Conservation (phyloP, 2,797 vertebrate species). For the Pseudochaenichthys georgianus region DNA sequence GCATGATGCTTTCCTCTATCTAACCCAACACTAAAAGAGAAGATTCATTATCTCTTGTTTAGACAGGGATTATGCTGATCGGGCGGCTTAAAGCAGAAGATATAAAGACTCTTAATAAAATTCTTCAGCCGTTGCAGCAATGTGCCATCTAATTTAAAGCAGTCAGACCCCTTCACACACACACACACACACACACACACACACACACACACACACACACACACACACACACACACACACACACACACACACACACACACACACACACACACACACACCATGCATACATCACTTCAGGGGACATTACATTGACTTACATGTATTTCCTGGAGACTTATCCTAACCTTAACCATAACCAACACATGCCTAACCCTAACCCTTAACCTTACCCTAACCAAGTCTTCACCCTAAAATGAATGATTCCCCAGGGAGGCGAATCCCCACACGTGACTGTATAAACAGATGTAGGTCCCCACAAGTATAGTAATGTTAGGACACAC, state of each 20-base stretch:
- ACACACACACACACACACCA: too few species aligned
- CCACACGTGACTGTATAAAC: too few species aligned
- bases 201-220: conserved; percentile 18
- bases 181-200: conserved; percentile 7
- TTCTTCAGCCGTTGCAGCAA: conserved; percentile 78
- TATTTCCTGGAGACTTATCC: too few species aligned
- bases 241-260: conserved; percentile 21
- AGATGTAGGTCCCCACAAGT: too few species aligned
- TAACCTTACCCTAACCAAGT: too few species aligned
- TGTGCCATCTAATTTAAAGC: conserved; percentile 78
- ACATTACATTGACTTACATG: too few species aligned
- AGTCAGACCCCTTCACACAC: conserved; percentile 39
- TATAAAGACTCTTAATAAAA: conserved; percentile 87
- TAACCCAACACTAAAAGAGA: conserved; percentile 68
- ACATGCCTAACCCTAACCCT: too few species aligned
- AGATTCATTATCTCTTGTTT: conserved; percentile 89
- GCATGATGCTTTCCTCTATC: conserved; percentile 70
- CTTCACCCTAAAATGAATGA: too few species aligned
- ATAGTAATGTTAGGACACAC: too few species aligned
- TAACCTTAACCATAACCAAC: too few species aligned
- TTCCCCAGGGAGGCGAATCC: too few species aligned
- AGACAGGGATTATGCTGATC: conserved; percentile 87
- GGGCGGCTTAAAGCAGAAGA: conserved; percentile 77
- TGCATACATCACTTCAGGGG: too few species aligned
- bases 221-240: conserved; percentile 21